Conservation (phyloP, 2,888 invertebrate species). For the Eupithecia centaureata region DNA sequence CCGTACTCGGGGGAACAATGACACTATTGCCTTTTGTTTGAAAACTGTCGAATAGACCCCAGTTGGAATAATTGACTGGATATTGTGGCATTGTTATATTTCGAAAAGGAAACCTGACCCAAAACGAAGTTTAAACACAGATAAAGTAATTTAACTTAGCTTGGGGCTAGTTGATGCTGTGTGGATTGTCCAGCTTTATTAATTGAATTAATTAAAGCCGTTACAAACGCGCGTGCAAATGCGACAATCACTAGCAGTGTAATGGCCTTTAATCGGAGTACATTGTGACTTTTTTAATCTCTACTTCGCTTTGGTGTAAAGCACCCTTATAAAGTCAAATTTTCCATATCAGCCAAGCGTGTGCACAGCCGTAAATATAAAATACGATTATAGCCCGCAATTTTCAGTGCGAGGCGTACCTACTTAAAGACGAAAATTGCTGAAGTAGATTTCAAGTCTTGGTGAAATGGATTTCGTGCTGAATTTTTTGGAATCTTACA, state of each 20-base stretch:
- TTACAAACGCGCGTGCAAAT: too few relatives aligned
- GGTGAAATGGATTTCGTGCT: not conserved
- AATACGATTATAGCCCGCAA: constrained; percentile 2
- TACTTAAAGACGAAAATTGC: not conserved
- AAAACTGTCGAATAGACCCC: not conserved
- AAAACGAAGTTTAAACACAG: too few relatives aligned
- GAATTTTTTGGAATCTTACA: not conserved
- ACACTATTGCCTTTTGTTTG: constrained; percentile 2
- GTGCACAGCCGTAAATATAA: constrained; percentile 2
- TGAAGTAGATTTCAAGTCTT: not conserved
- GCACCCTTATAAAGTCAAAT: not conserved
- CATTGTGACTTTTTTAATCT: too few relatives aligned
- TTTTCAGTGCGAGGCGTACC: not conserved
- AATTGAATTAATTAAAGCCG: too few relatives aligned
- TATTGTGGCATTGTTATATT: not conserved
- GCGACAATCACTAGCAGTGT: too few relatives aligned
- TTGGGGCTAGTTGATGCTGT: too few relatives aligned
- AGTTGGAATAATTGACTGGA: constrained; percentile 1
- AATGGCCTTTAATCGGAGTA: too few relatives aligned
- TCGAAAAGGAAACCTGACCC: not conserved
- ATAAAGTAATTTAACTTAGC: too few relatives aligned
- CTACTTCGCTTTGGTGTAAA: not conserved
- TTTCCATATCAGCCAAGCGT: not conserved
- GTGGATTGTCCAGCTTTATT: too few relatives aligned
- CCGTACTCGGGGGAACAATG: not conserved